Evolutionary conservation across 2,113 vertebrate genomes (phyloP).

Genomic region (Leptodactylus fuscus): DNA sequence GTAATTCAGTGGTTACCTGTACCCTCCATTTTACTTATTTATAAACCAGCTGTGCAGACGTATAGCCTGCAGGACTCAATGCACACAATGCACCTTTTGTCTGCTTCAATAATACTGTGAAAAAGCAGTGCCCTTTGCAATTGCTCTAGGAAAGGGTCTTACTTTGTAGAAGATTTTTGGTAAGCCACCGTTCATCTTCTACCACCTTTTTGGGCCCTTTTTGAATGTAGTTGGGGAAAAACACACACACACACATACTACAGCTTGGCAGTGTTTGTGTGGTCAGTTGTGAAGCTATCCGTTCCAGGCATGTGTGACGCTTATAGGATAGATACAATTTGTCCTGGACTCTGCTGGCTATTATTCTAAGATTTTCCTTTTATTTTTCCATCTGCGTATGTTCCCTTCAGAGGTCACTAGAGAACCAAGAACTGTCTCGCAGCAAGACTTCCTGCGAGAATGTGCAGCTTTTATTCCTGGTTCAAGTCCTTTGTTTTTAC

Average conservation of each 20-base stretch:
- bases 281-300: not conserved
- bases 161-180: not conserved
- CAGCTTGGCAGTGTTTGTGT: not conserved
- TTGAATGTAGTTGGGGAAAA: not conserved
- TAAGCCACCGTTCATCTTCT: too few species aligned
- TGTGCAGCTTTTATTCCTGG: slow-evolving; percentile 41
- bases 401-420: not conserved
- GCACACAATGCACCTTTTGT: not conserved
- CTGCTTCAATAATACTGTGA: not conserved
- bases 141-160: not conserved
- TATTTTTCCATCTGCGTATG: not conserved
- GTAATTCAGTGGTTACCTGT: not conserved
- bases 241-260: not conserved
- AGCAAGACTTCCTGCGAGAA: not conserved
- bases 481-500: slow-evolving; percentile 26
- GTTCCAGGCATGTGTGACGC: not conserved
- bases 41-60: not conserved
- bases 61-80: not conserved
- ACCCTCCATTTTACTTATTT: slow-evolving; percentile 40
- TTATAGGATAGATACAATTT: not conserved
- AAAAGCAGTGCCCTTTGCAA: slow-evolving; percentile 14
- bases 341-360: not conserved
- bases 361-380: slow-evolving; percentile 2
- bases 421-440: slow-evolving; percentile 8
- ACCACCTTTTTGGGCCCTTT: too few species aligned